Evolutionary conservation across 2,113 vertebrate species (phyloP), one percentile per base, ranked within the genome.

Genomic region (Psittacula cyanocephala): DNA sequence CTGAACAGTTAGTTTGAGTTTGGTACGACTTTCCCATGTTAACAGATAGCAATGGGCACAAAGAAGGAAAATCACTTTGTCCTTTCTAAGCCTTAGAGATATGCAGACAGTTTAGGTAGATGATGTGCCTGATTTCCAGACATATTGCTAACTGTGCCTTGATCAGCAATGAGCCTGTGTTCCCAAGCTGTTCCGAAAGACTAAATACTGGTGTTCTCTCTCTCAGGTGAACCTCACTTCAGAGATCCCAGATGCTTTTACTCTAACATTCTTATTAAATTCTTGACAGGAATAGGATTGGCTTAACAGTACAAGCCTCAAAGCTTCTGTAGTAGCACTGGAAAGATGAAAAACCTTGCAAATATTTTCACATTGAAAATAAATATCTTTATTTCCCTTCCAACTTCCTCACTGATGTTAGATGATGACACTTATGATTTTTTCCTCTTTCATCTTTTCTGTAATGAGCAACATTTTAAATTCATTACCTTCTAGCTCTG

Each of bases 401-500:
- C 52, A 75, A 88, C 84, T 82, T 77, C 20, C 86, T 96, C 35
- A 46, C 18, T 91, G 62, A 72, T 76, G 29, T 86, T 86, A 78
- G 27, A 70, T 62, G 31, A 41, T 94, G 81, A 76, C 37, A 84
- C 28, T 52, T 77, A 24, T 0, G 4, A 49, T 86, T 86, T 85
- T 78, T 53, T 23, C 52, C 16, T 79, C 65, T 89, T 93, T 82
- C 62, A 68, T 86, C 27, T 64, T 39, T 88, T 89, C 78, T 65
- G 35, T 87, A 86, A 68, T 64, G 76, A 94, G 78, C 2, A 41
- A 85, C 10, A 43, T 87, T 83, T 96, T 69, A 60, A 93, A 95
- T 86, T 92, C 69, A 77, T 91, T 91, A 63, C 81, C 69, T 96
- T 86, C 76, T 49, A 83, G 5, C 64, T 90, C 44, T 29, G 57